These are phyloP conservation scores for Spilarctia lutea DNA, from an alignment of 2,888 invertebrate species.

Conservation along the genomic window DNA sequence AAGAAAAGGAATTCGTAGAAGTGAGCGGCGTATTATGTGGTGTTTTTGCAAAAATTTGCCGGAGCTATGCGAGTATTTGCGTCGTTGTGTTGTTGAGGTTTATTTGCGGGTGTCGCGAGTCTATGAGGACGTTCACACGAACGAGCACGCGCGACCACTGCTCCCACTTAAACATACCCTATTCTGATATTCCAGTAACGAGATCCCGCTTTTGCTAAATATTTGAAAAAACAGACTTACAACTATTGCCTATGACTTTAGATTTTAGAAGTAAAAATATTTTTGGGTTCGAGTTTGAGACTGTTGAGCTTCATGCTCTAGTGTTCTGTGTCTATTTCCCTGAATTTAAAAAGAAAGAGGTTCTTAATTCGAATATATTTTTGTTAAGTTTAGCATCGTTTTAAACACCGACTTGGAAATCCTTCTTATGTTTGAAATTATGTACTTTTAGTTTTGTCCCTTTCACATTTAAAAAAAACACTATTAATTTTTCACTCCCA, in stretches of 20 bases:
- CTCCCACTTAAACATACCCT: constrained; percentile 1
- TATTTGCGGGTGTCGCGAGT: constrained; percentile 82
- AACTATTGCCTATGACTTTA: too few species aligned
- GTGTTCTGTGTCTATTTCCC: too few species aligned
- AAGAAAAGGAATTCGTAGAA: constrained; percentile 32
- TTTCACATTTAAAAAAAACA: not conserved
- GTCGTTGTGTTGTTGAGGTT: constrained; percentile 62
- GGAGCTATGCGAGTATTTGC: constrained; percentile 72
- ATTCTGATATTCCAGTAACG: constrained; percentile 10
- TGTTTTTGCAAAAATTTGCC: constrained; percentile 64
- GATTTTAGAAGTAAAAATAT: too few species aligned
- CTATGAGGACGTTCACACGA: constrained; percentile 80
- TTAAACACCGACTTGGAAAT: too few species aligned
- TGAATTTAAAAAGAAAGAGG: too few species aligned
- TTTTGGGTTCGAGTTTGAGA: too few species aligned
- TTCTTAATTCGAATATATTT: too few species aligned
- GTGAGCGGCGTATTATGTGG: constrained; percentile 12
- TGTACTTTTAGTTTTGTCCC: not conserved
- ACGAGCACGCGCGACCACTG: constrained; percentile 43
- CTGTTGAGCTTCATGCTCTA: too few species aligned
- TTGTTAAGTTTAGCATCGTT: too few species aligned
- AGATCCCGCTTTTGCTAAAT: not conserved
- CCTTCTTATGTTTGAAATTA: not conserved
- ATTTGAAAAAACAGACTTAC: not conserved
- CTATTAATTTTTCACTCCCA: not conserved